These are phyloP conservation scores for Ia io DNA, from an alignment of 2,113 vertebrate species.

Conservation along the genomic window DNA sequence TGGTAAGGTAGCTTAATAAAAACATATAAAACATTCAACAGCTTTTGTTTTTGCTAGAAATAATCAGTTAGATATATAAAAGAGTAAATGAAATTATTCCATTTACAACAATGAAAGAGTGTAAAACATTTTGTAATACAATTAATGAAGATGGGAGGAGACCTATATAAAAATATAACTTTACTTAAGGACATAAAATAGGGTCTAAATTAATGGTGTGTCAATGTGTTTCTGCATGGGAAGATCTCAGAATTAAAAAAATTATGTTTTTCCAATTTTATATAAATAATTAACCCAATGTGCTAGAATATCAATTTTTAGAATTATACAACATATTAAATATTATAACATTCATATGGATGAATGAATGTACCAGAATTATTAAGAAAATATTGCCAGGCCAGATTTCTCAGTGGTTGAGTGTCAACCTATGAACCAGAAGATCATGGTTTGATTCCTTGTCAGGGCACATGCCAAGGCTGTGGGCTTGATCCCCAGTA, in stretches of 20 bases:
- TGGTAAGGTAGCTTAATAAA: neutral
- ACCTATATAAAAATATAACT: constrained; percentile 2
- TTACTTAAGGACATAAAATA: neutral
- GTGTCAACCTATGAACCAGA: no score
- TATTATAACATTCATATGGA: neutral
- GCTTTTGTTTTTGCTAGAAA: neutral
- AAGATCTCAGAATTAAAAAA: neutral
- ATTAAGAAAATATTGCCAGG: neutral
- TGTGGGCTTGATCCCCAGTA: no score
- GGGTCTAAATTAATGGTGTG: neutral
- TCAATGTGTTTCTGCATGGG: neutral
- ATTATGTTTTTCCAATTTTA: neutral
- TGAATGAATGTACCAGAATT: neutral
- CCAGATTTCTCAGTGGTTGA: no score
- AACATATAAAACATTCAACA: neutral
- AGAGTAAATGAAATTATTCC: neutral
- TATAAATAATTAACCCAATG: neutral
- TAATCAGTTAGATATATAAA: neutral
- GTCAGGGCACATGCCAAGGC: no score
- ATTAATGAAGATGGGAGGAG: neutral
- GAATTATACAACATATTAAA: neutral
- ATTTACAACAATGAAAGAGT: neutral
- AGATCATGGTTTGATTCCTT: no score
- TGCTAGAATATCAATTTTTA: neutral
- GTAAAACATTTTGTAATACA: neutral